A percentile compares a stretch with the other conserved stretches of the same genome.
These are phyloP conservation scores for Ostrea edulis DNA, from an alignment of 1,140 invertebrate genomes.

Conservation along the genomic window DNA sequence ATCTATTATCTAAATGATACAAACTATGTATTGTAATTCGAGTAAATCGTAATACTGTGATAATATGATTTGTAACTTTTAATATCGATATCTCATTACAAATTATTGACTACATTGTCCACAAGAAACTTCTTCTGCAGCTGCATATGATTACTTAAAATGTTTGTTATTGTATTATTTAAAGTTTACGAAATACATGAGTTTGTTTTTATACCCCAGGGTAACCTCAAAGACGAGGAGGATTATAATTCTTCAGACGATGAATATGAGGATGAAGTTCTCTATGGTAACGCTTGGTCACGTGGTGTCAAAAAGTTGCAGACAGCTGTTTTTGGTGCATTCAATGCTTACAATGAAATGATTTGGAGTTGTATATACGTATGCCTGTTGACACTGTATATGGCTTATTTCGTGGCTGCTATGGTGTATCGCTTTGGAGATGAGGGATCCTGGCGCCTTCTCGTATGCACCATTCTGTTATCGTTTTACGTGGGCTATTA, in stretches of 20 bases:
- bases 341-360: background rate
- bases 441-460: slow-evolving; percentile 65
- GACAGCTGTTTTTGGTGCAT: background rate
- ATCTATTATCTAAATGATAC: no score
- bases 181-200: no score
- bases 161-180: no score
- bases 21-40: no score
- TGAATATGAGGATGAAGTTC: background rate
- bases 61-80: no score
- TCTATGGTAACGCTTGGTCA: background rate
- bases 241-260: background rate
- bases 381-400: slow-evolving; percentile 12
- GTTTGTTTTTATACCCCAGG: background rate
- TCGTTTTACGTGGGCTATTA: background rate
- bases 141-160: no score
- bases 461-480: slow-evolving; percentile 59
- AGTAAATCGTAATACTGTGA: no score
- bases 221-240: background rate
- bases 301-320: background rate
- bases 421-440: slow-evolving; percentile 65
- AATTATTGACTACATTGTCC: no score
- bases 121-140: no score
- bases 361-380: background rate
- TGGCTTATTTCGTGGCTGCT: slow-evolving; percentile 51
- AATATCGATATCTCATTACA: no score